These are phyloP conservation scores for Protonemura montana DNA, from an alignment of 2,888 invertebrate genomes.

Conservation along the genomic window DNA sequence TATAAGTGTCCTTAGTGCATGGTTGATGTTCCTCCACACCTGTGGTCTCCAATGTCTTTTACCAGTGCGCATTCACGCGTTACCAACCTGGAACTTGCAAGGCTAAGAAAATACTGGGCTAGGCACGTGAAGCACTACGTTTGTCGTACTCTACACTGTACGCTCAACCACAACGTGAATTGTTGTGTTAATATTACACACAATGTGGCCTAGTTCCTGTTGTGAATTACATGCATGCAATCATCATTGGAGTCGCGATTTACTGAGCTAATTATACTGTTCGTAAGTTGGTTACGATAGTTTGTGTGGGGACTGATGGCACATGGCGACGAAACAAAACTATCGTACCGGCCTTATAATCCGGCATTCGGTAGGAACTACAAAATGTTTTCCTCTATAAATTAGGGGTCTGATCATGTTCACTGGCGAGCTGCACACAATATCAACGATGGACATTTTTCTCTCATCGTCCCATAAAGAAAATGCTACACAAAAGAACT, in stretches of 20 bases:
- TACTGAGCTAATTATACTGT: neutral
- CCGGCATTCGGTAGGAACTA: neutral
- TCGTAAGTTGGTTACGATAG: neutral
- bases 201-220: neutral
- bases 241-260: neutral
- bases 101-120: neutral
- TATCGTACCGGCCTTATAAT: neutral
- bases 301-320: neutral
- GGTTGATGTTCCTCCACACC: too few species aligned
- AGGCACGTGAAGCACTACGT: neutral
- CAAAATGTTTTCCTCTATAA: neutral
- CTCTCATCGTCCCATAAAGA: neutral
- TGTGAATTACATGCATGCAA: neutral
- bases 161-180: neutral
- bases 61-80: too few species aligned
- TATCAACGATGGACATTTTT: neutral
- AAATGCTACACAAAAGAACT: neutral
- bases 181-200: neutral
- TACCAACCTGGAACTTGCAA: too few species aligned
- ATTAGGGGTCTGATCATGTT: neutral
- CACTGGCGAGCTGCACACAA: neutral
- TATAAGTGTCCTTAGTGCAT: too few species aligned
- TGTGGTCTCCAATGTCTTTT: too few species aligned
- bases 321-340: neutral
- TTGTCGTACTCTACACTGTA: neutral